Percentiles rank a stretch among this genome's conserved stretches.
phyloP scores from a whole-genome alignment of 2,888 invertebrate genomes.

The Sesamia inferens region DNA sequence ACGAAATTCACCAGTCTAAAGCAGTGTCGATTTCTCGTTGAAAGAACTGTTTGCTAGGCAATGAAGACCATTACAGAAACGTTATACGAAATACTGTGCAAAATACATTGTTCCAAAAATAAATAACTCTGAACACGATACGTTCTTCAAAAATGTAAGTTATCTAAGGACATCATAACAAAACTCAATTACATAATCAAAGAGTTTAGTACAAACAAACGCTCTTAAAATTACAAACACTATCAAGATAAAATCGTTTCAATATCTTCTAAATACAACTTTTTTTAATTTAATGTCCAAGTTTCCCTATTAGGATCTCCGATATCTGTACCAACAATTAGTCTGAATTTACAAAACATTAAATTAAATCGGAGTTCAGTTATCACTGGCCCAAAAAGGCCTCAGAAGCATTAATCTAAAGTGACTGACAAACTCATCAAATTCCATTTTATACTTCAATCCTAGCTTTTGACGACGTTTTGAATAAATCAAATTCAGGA shows the following conservation, averaged over 20 bases:
- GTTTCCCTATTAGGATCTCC: conserved; percentile 38
- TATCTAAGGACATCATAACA: background rate
- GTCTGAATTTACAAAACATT: conserved; percentile 39
- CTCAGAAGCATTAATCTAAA: conserved; percentile 39
- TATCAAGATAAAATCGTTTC: conserved; percentile 8
- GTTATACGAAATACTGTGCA: no score
- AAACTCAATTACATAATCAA: background rate
- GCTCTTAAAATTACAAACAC: conserved; percentile 1
- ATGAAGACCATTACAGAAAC: background rate
- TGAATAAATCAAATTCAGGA: conserved; percentile 40
- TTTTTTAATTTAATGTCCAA: conserved; percentile 33
- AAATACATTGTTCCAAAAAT: conserved; percentile 10
- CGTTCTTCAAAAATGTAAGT: background rate
- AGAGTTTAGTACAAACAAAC: background rate
- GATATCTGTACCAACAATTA: conserved; percentile 26
- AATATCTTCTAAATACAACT: conserved; percentile 28
- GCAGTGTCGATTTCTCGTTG: background rate
- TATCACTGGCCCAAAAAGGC: conserved; percentile 33
- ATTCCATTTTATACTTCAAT: conserved; percentile 28
- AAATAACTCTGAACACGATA: background rate
- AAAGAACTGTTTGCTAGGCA: background rate
- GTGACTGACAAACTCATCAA: conserved; percentile 49
- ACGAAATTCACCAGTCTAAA: conserved; percentile 6
- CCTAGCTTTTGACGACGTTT: conserved; percentile 30
- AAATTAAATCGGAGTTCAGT: conserved; percentile 36